These are phyloP conservation scores for Empidonax traillii DNA, from an alignment of 2,113 vertebrate genomes.

Conservation along the genomic window DNA sequence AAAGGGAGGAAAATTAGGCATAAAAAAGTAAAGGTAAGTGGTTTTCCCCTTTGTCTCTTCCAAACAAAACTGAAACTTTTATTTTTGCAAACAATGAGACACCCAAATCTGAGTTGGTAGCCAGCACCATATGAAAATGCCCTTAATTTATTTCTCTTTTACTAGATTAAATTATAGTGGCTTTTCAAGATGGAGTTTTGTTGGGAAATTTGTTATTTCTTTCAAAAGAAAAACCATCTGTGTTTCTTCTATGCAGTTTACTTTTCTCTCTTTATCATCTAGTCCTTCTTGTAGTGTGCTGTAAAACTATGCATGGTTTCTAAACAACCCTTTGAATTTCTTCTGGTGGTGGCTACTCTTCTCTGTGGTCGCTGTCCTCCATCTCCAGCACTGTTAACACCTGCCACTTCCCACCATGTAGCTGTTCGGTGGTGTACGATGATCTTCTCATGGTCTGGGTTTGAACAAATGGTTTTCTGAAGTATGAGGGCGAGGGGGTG, in stretches of 20 bases:
- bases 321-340: not conserved
- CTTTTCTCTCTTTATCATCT: not conserved
- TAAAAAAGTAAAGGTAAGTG: conserved; percentile 38
- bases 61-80: not conserved
- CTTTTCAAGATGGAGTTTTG: not conserved
- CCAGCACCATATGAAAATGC: not conserved
- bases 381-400: not conserved
- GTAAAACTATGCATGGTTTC: not conserved
- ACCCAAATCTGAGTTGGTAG: not conserved
- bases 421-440: not conserved
- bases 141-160: not conserved
- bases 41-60: not conserved
- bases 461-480: not conserved
- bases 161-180: not conserved
- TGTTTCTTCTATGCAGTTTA: not conserved
- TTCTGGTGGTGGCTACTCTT: not conserved
- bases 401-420: not conserved
- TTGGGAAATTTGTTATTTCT: not conserved
- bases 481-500: not conserved
- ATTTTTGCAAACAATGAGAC: not conserved
- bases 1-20: not conserved
- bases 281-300: not conserved
- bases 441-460: not conserved
- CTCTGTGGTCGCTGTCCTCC: not conserved
- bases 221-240: not conserved